phyloP scores from a whole-genome alignment of 1,140 invertebrate genomes.

The Meteorus sp. region DNA sequence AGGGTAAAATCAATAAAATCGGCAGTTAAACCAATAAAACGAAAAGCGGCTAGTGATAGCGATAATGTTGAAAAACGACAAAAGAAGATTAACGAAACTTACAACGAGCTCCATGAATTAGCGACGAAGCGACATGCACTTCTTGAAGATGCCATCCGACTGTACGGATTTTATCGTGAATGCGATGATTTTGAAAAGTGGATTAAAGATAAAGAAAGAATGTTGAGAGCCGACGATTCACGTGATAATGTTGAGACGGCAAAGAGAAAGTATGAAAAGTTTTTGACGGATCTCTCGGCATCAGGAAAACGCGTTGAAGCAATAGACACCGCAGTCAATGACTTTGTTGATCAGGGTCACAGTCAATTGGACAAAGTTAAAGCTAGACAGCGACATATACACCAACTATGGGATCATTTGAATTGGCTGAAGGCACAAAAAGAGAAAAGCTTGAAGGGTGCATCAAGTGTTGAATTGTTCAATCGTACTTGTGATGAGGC shows the following conservation, averaged over 20 bases:
- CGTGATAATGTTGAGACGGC: slow-evolving; percentile 91
- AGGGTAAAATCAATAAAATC: slow-evolving; percentile 62
- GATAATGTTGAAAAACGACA: slow-evolving; percentile 84
- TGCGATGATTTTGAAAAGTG: slow-evolving; percentile 98
- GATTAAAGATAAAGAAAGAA: slow-evolving; percentile 94
- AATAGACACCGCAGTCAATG: slow-evolving; percentile 85
- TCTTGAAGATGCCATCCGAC: slow-evolving; percentile 88
- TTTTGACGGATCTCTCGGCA: slow-evolving; percentile 92
- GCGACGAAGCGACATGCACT: slow-evolving; percentile 77
- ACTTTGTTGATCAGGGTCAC: slow-evolving; percentile 84
- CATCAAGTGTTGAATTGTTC: slow-evolving; percentile 92
- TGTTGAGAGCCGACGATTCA: slow-evolving; percentile 82
- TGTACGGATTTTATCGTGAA: slow-evolving; percentile 95
- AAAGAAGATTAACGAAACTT: slow-evolving; percentile 78
- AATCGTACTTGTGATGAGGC: slow-evolving; percentile 91
- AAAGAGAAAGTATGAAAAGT: slow-evolving; percentile 94
- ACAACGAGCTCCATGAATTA: slow-evolving; percentile 78
- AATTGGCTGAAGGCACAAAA: slow-evolving; percentile 88
- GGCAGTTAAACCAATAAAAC: slow-evolving; percentile 58
- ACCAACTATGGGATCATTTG: slow-evolving; percentile 85
- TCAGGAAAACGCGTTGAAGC: slow-evolving; percentile 87
- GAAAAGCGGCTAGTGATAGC: slow-evolving; percentile 62
- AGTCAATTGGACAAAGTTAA: slow-evolving; percentile 86
- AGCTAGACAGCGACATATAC: slow-evolving; percentile 79
- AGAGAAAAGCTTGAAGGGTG: slow-evolving; percentile 88